Evolutionary conservation across 2,113 vertebrate species (phyloP), one percentile per base, ranked within the genome.

Genomic region (Excalfactoria chinensis): DNA sequence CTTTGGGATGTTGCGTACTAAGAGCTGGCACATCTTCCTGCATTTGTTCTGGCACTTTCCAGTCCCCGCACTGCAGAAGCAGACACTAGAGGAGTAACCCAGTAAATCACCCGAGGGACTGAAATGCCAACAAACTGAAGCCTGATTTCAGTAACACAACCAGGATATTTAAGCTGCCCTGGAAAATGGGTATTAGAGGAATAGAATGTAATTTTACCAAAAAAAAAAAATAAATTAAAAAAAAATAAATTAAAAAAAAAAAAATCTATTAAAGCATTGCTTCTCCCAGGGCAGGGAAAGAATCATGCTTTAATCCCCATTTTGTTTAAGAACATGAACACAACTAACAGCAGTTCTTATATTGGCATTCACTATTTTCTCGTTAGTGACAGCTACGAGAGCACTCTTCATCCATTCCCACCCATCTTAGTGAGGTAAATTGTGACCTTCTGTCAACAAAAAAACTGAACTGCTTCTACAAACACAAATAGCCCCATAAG

Each of bases 11-110:
- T 43, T 71, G 3, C 68, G 67, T 89, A 91, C 89, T 81, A 91
- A 79, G 89, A 94, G 51, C 71, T 95, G 92, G 91, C 92, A 92
- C 43, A 68, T 73, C 43, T 84, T 94, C 9, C 60, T 83, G 44
- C 77, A 87, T 94, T 95, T 93, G 67, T 92, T 94, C 86, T 92
- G 95, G 68, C 49, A 74, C 71, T 96, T 87, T 40, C 67, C 75
- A 60, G 51, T 76, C 67, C 49, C 77, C 8, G 4, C 80, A 84
- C 76, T 51, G 51, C 55, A 80, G 64, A 69, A 79, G 40, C 44
- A 90, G 58, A 28, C 64, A 62, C 44, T 26, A 7, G 41, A 75
- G 70, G 19, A 46, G 35, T 62, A 94, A 92, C 46, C 19, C 73
- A 90, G 35, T 25, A 86, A 86, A 84, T 63, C 0, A 2, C 74